Evolutionary conservation across 2,797 vertebrate species (phyloP).

Genomic region (Gallinago stenura): DNA sequence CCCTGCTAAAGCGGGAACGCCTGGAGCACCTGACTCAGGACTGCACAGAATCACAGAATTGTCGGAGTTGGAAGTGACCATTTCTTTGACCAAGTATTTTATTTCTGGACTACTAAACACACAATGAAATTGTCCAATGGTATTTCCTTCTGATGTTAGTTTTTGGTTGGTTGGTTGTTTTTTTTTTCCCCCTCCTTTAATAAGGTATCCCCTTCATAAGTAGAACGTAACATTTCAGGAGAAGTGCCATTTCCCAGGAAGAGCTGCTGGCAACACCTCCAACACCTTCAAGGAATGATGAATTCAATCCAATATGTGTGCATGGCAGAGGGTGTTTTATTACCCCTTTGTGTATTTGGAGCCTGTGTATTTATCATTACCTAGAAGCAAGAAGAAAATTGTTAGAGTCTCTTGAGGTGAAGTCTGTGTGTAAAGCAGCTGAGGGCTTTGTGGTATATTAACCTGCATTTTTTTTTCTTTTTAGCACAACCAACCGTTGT

Average conservation of each 20-base stretch:
- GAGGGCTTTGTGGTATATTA: conserved; percentile 36
- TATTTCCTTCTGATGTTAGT: background rate
- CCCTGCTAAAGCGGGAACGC: too few species aligned
- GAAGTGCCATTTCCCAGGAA: background rate
- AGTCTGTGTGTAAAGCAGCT: conserved; percentile 13
- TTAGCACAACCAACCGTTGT: background rate
- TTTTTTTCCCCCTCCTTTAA: background rate
- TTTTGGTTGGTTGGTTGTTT: background rate
- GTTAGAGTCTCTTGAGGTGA: conserved; percentile 49
- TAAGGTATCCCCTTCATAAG: background rate
- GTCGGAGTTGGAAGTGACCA: too few species aligned
- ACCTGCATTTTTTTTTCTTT: background rate
- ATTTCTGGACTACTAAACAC: background rate
- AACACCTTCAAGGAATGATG: conserved; percentile 28
- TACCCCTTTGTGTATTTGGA: conserved; percentile 19
- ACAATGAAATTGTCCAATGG: background rate
- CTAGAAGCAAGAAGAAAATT: conserved; percentile 48
- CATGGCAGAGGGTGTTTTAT: conserved; percentile 24
- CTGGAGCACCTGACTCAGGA: too few species aligned
- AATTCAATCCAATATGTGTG: conserved; percentile 21
- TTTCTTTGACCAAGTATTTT: background rate
- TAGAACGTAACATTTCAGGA: background rate
- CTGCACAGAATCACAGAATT: too few species aligned
- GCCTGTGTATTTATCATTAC: conserved; percentile 53
- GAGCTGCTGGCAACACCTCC: background rate